phyloP scores from a whole-genome alignment of 1,140 invertebrate species.

The Arion vulgaris region DNA sequence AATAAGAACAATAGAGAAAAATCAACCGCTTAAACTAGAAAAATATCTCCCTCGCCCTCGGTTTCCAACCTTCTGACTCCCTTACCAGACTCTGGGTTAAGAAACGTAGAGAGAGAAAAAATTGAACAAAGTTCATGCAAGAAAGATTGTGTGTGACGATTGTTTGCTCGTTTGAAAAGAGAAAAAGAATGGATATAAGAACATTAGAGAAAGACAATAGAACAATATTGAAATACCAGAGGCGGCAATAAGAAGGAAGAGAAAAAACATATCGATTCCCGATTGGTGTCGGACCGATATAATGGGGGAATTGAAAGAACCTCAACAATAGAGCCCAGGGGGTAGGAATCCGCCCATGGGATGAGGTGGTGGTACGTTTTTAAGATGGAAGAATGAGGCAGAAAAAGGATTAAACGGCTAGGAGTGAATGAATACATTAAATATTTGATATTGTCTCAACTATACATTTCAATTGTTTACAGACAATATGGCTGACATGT shows the following conservation, averaged over 20 bases:
- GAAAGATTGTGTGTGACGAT: constrained; percentile 8
- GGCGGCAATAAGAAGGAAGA: neutral
- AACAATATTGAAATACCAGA: neutral
- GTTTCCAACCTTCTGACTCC: neutral
- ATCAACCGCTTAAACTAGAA: neutral
- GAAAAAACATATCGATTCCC: neutral
- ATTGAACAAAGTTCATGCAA: neutral
- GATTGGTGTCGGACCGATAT: constrained; percentile 1
- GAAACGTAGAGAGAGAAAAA: neutral
- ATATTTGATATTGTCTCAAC: too few species aligned
- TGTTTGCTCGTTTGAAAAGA: neutral
- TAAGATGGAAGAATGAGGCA: neutral
- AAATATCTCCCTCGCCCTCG: neutral
- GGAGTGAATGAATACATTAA: too few species aligned
- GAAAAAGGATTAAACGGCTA: too few species aligned
- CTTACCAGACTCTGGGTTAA: neutral
- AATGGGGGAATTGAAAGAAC: constrained; percentile 2
- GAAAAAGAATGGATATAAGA: neutral
- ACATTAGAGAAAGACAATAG: constrained; percentile 13
- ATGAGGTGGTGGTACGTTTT: neutral
- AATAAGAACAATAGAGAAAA: constrained; percentile 8
- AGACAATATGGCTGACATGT: too few species aligned
- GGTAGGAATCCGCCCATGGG: neutral
- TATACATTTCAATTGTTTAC: too few species aligned
- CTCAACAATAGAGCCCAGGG: neutral